Evolutionary conservation across 2,797 vertebrate genomes (phyloP), one percentile per base, ranked within the genome.

Genomic region (Heteromormyrus szaboi): DNA sequence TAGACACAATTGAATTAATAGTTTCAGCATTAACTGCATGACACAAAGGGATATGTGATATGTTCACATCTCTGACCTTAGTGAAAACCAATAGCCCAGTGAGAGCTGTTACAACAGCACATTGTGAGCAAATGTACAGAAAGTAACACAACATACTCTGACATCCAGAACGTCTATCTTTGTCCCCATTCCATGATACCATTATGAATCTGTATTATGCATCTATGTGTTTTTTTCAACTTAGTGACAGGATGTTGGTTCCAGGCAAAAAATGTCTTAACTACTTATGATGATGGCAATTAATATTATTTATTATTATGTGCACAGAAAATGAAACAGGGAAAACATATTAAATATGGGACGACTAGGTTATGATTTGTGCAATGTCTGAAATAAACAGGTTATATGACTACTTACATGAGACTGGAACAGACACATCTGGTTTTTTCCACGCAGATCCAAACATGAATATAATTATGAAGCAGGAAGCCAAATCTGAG

Each of bases 381-480:
- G 37, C 72, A 19, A 44, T 44, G 37, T 79, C 5, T 79, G 72
- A 79, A 44, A 44, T 79, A 79, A 79, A 79, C 72, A 79, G 37
- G 37, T 79, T 79, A 44, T n/a, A 8, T 79, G 72, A 41, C 29
- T 41, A 22, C 68, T 19, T 76, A 44, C 72, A 79, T 44, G 72
- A 79, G 14, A 41, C 33, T 44, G 37, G 37, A 76, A 76, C 33
- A 76, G 33, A 79, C 37, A 79, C 72, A 44, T 79, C 33, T 79
- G 72, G 17, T 44, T 44, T 44, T 7, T 41, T 41, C 37, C 37
- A 17, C 1, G 19, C 33, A 44, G 72, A 79, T 41, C 37, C 37
- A 79, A 79, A 79, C 72, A 44, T n/a, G 72, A 79, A 79, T 44
- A 79, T 19, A 79, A 41, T 79, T 79, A 79, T 79, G 37, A 79